Percentiles rank a stretch among this genome's conserved stretches.
Conservation (phyloP, 2,797 vertebrate species). For the Sus cebifrons region DNA sequence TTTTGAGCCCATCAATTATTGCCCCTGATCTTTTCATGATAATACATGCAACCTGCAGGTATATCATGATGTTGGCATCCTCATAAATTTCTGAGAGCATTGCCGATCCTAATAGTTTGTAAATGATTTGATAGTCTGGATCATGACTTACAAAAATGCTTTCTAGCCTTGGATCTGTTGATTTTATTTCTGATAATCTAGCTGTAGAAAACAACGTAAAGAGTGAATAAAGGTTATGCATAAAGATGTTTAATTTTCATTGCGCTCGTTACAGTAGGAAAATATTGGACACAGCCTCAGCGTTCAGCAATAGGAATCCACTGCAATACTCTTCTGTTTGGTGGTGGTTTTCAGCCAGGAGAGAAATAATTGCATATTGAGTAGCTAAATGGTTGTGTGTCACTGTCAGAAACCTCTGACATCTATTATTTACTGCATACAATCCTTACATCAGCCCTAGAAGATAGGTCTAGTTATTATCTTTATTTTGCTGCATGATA, state of each 20-base stretch:
- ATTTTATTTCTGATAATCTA: conserved; percentile 47
- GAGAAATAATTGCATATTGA: neutral
- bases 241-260: neutral
- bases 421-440: neutral
- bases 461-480: neutral
- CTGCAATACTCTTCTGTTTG: neutral
- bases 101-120: neutral
- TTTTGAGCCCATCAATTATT: neutral
- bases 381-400: neutral
- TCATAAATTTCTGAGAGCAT: neutral
- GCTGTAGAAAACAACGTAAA: neutral
- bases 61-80: neutral
- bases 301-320: neutral
- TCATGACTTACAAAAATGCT: neutral
- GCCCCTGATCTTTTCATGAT: neutral
- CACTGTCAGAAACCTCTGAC: neutral
- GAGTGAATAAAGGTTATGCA: neutral
- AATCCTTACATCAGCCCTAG: neutral
- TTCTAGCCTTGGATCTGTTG: neutral
- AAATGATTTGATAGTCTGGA: conserved; percentile 25
- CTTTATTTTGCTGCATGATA: neutral
- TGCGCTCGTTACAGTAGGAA: neutral
- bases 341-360: neutral
- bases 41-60: neutral
- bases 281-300: conserved; percentile 22